phyloP scores from a whole-genome alignment of 2,113 vertebrate genomes.

The Platichthys stellatus region DNA sequence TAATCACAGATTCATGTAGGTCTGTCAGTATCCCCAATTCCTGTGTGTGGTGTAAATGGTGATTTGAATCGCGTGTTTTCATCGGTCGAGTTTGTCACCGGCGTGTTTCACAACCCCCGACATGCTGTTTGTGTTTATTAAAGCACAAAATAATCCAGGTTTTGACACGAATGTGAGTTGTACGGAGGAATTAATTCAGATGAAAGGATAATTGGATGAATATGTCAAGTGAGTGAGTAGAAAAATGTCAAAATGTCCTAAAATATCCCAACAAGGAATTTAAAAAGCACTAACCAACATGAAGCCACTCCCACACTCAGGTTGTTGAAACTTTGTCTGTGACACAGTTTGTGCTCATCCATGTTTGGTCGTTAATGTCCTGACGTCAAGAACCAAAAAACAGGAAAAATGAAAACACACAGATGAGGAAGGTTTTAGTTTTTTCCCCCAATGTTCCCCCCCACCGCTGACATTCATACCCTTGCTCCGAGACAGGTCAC shows the following conservation, averaged over 20 bases:
- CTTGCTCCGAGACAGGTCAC: slow-evolving; percentile 25
- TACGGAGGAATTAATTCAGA: slow-evolving; percentile 27
- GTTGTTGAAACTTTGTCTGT: slow-evolving; percentile 41
- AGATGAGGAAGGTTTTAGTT: slow-evolving; percentile 2
- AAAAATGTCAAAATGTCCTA: slow-evolving; percentile 5
- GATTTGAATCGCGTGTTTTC: slow-evolving; percentile 35
- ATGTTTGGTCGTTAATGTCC: slow-evolving; percentile 17
- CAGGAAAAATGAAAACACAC: not conserved
- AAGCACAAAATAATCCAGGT: slow-evolving; percentile 46
- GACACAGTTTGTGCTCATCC: slow-evolving; percentile 19
- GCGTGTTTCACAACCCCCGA: not conserved
- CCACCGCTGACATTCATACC: slow-evolving; percentile 27
- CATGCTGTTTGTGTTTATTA: slow-evolving; percentile 19
- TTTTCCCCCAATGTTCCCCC: slow-evolving; percentile 13
- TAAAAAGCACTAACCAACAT: slow-evolving; percentile 25
- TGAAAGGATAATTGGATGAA: slow-evolving; percentile 29
- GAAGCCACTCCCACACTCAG: slow-evolving; percentile 53
- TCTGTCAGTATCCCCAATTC: slow-evolving; percentile 8
- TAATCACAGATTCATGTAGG: slow-evolving; percentile 6
- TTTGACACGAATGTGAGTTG: slow-evolving; percentile 53
- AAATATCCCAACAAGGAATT: slow-evolving; percentile 27
- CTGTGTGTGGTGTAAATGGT: slow-evolving; percentile 7
- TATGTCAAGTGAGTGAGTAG: slow-evolving; percentile 14
- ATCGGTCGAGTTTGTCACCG: not conserved
- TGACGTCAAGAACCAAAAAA: slow-evolving; percentile 53